Conservation (phyloP, 2,888 invertebrate species). For the Aphrophora alni region DNA sequence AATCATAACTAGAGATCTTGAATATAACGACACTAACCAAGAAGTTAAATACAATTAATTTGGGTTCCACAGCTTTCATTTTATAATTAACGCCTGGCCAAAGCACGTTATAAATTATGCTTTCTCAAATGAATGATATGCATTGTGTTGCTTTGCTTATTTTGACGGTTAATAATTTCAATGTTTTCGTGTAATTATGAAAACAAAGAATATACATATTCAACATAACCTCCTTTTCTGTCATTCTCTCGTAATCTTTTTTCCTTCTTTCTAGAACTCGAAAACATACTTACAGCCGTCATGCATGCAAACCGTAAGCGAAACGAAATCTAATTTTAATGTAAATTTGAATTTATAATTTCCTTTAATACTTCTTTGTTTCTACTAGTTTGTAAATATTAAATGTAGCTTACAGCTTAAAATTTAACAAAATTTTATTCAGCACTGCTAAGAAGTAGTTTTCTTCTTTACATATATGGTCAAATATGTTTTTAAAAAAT, state of each 20-base stretch:
- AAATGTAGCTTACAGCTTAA: too few relatives aligned
- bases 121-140: not conserved
- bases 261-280: too few relatives aligned
- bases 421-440: too few relatives aligned
- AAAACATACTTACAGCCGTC: too few relatives aligned
- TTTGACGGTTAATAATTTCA: not conserved
- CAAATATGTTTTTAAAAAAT: too few relatives aligned
- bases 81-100: not conserved
- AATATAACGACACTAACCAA: not conserved
- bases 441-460: too few relatives aligned
- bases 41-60: not conserved
- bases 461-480: too few relatives aligned
- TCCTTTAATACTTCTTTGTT: too few relatives aligned
- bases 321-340: not conserved
- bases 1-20: not conserved
- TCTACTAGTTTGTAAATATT: too few relatives aligned
- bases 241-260: not conserved
- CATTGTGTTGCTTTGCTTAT: not conserved
- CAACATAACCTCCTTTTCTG: not conserved
- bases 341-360: not conserved
- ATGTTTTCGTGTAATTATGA: not conserved
- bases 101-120: not conserved
- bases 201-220: not conserved
- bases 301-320: not conserved
- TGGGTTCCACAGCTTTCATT: not conserved